Conservation (phyloP, 1,140 invertebrate genomes). For the Agraylea sexmaculata region DNA sequence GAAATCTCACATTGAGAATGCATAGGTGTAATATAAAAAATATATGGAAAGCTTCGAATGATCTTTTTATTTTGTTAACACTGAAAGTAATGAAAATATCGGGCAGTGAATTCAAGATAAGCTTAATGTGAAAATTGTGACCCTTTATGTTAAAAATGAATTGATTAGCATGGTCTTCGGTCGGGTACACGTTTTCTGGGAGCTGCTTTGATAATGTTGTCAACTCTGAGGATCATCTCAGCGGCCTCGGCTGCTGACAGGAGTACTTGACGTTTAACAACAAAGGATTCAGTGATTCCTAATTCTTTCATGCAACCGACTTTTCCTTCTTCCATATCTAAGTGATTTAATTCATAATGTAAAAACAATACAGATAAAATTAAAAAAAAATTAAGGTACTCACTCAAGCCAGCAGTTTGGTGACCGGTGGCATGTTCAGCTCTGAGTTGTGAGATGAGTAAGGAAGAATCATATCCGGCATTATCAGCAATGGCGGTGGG, state of each 20-base stretch:
- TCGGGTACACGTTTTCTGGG: constrained; percentile 84
- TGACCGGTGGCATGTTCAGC: constrained; percentile 76
- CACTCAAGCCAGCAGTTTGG: constrained; percentile 72
- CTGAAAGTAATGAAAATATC: too few species aligned
- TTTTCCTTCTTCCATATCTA: constrained; percentile 79
- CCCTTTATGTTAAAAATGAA: constrained; percentile 4
- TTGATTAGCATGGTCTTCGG: constrained; percentile 66
- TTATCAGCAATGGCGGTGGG: constrained; percentile 97
- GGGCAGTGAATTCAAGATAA: too few species aligned
- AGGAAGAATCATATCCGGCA: constrained; percentile 95
- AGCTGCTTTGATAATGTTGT: constrained; percentile 92
- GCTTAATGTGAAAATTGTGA: neutral
- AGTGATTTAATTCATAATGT: neutral
- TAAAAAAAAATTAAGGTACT: constrained; percentile 22
- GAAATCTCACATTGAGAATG: too few species aligned
- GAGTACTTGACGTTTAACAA: constrained; percentile 92
- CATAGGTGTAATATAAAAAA: too few species aligned
- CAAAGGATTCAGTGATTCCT: constrained; percentile 93
- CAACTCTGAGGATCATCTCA: constrained; percentile 97
- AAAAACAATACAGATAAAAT: neutral
- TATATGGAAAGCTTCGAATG: too few species aligned
- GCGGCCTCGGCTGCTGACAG: constrained; percentile 93
- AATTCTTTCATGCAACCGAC: constrained; percentile 78
- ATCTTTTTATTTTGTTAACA: too few species aligned
- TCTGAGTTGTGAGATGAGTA: constrained; percentile 80